Evolutionary conservation across 2,113 vertebrate species (phyloP).

Genomic region (Xenus cinereus): DNA sequence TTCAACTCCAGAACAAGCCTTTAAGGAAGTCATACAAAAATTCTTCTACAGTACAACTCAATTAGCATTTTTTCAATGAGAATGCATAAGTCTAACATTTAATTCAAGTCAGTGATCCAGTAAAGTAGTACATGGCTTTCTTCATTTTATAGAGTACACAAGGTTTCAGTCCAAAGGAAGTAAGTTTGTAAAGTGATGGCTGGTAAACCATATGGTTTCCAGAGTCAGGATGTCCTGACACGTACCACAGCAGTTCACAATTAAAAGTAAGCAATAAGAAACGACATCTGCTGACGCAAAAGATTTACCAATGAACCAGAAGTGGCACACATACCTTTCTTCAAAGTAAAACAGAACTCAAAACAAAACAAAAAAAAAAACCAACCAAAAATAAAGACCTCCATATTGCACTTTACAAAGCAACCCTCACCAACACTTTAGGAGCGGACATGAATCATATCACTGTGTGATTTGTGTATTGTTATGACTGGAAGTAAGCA

Average conservation of each 20-base stretch:
- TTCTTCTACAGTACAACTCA: neutral
- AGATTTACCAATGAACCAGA: neutral
- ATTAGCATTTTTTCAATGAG: too few species aligned
- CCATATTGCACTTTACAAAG: neutral
- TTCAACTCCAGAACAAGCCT: neutral
- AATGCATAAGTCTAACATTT: too few species aligned
- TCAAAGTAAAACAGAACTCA: neutral
- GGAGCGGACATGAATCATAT: neutral
- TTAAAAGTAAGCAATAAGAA: slow-evolving; percentile 45
- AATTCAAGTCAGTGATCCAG: neutral
- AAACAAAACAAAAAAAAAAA: neutral
- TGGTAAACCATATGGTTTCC: slow-evolving; percentile 55
- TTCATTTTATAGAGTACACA: neutral
- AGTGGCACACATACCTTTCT: neutral
- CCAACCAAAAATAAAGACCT: neutral
- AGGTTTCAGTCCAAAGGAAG: slow-evolving; percentile 13
- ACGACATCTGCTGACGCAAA: slow-evolving; percentile 27
- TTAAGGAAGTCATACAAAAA: neutral
- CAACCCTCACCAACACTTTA: neutral
- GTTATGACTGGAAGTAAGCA: slow-evolving; percentile 31
- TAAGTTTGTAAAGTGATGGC: neutral
- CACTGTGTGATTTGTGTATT: neutral
- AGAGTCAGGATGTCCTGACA: slow-evolving; percentile 51
- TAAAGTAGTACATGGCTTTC: neutral
- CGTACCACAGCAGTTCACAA: slow-evolving; percentile 39